These are phyloP conservation scores for Tangara arthus DNA, from an alignment of 2,797 vertebrate genomes.

Conservation along the genomic window DNA sequence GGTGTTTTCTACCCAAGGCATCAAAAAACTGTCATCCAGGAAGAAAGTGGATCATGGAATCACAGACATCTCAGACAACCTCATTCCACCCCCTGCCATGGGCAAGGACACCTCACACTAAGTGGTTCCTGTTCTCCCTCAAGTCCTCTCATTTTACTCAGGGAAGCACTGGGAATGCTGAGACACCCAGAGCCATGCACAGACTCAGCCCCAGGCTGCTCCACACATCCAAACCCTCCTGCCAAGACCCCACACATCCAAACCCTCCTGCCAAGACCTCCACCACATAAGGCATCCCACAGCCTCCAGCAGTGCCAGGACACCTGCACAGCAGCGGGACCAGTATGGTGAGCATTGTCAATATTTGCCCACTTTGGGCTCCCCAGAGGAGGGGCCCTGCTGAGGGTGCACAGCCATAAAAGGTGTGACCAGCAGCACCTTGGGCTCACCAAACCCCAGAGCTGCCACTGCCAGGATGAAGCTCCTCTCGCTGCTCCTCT, in stretches of 20 bases:
- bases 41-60: not conserved
- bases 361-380: not conserved
- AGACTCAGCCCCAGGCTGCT: not conserved
- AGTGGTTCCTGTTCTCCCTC: not conserved
- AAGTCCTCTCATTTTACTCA: not conserved
- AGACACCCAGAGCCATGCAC: not conserved
- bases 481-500: not conserved
- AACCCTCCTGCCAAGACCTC: not conserved
- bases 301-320: not conserved
- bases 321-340: not conserved
- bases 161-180: not conserved
- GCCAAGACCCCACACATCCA: not conserved
- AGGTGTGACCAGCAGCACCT: fast-evolving
- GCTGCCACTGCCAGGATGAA: not conserved
- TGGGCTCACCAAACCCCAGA: fast-evolving
- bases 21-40: not conserved
- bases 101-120: not conserved
- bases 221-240: not conserved
- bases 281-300: fast-evolving
- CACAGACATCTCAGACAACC: not conserved
- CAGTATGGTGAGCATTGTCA: not conserved
- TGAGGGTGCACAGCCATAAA: fast-evolving
- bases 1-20: not conserved
- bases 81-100: not conserved
- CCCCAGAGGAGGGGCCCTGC: not conserved